Conservation (phyloP, 2,113 vertebrate genomes). For the Aythya baeri region DNA sequence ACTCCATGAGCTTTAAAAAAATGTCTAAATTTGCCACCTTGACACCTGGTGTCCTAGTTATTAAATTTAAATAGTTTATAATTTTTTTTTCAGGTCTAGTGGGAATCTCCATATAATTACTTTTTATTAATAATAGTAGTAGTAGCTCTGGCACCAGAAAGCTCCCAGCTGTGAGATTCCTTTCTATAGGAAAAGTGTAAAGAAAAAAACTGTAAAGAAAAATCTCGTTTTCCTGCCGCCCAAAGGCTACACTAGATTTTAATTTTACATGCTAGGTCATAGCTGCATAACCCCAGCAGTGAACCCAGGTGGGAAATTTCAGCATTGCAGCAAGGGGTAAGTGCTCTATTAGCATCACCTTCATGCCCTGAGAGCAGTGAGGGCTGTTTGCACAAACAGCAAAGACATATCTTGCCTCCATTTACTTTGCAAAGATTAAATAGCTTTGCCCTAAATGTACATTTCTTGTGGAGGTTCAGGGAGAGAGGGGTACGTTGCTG, state of each 20-base stretch:
- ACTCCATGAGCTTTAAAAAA: not conserved
- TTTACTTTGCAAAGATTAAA: not conserved
- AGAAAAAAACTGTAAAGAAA: not conserved
- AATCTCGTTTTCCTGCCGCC: not conserved
- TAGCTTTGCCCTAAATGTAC: not conserved
- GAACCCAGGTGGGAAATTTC: not conserved
- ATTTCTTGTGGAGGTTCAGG: not conserved
- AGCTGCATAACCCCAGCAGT: not conserved
- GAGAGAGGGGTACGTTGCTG: not conserved
- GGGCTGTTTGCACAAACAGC: too few relatives aligned
- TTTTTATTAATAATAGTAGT: constrained; percentile 15
- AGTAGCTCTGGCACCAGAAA: not conserved
- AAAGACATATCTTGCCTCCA: not conserved
- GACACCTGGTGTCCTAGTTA: not conserved
- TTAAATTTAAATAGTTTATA: not conserved
- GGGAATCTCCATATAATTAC: constrained; percentile 7
- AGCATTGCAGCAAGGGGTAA: not conserved
- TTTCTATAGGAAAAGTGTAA: not conserved
- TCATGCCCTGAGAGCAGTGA: too few relatives aligned
- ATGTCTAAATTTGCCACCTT: not conserved
- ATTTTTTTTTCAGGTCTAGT: not conserved
- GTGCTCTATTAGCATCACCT: not conserved
- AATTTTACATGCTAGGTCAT: not conserved
- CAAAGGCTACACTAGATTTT: not conserved
- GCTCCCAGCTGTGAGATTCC: not conserved